Conservation (phyloP, 2,797 vertebrate species). For the Enteromius thamalakanensis region DNA sequence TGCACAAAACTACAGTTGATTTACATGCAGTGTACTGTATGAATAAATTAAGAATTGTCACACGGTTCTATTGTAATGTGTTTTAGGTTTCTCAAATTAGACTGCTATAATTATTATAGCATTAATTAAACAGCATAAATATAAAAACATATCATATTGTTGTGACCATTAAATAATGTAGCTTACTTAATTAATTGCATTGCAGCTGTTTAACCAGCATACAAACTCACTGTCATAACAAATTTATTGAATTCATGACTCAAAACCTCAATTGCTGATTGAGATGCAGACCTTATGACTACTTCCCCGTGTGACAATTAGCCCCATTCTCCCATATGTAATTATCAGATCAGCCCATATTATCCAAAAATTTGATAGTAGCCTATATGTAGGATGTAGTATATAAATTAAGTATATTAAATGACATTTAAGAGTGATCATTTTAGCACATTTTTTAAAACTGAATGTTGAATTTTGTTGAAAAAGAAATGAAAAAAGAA, state of each 20-base stretch:
- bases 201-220: neutral
- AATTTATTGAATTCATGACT: neutral
- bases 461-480: neutral
- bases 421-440: neutral
- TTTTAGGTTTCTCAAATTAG: neutral
- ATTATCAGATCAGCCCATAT: neutral
- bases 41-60: neutral
- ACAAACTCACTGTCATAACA: neutral
- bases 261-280: neutral
- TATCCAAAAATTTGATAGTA: neutral
- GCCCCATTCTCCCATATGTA: neutral
- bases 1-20: neutral
- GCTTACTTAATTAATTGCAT: neutral
- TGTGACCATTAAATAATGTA: neutral
- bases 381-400: neutral
- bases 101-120: too few relatives aligned
- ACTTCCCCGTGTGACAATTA: neutral
- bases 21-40: neutral
- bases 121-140: neutral
- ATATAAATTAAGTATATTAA: neutral
- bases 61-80: neutral
- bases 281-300: neutral
- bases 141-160: neutral
- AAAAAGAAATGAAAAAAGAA: neutral
- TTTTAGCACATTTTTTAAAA: neutral